Percentiles rank a stretch among this genome's conserved stretches.
Conservation (phyloP, 37 sponge, comb jelly and placozoan species). For the Halichondria panicea region DNA sequence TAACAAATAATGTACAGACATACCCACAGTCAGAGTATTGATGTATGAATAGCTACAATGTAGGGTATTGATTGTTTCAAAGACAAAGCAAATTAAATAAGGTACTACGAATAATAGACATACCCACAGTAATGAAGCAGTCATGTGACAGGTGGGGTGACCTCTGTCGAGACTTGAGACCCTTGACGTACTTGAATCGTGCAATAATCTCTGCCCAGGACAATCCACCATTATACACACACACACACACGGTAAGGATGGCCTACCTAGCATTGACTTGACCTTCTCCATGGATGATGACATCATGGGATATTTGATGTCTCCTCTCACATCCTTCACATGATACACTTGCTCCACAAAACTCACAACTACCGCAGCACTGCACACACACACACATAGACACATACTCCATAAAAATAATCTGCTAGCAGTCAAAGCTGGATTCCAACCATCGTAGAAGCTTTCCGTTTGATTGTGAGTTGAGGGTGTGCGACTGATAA, state of each 20-base stretch:
- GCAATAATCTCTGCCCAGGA: slow-evolving; percentile 38
- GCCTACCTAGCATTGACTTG: slow-evolving; percentile 33
- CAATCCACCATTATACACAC: background rate
- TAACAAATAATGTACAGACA: too few relatives aligned
- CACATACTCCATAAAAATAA: too few relatives aligned
- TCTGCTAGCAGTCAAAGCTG: too few relatives aligned
- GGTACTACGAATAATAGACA: background rate
- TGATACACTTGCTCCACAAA: background rate
- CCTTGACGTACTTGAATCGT: slow-evolving; percentile 49
- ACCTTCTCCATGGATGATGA: slow-evolving; percentile 13
- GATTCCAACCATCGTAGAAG: too few relatives aligned
- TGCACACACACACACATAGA: background rate
- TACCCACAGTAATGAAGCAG: slow-evolving; percentile 28
- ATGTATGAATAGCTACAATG: background rate
- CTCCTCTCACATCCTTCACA: slow-evolving; percentile 12
- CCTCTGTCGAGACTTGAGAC: background rate
- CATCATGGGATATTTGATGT: slow-evolving; percentile 14
- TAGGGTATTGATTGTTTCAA: background rate
- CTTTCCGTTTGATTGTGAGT: too few relatives aligned
- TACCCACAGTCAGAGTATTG: background rate
- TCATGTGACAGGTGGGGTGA: background rate
- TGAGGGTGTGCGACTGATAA: too few relatives aligned
- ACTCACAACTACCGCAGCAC: slow-evolving; percentile 18
- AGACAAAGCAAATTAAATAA: background rate
- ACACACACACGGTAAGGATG: too few relatives aligned